These are phyloP conservation scores for Saimiri boliviensis DNA, from an alignment of 2,113 vertebrate genomes.

Conservation along the genomic window DNA sequence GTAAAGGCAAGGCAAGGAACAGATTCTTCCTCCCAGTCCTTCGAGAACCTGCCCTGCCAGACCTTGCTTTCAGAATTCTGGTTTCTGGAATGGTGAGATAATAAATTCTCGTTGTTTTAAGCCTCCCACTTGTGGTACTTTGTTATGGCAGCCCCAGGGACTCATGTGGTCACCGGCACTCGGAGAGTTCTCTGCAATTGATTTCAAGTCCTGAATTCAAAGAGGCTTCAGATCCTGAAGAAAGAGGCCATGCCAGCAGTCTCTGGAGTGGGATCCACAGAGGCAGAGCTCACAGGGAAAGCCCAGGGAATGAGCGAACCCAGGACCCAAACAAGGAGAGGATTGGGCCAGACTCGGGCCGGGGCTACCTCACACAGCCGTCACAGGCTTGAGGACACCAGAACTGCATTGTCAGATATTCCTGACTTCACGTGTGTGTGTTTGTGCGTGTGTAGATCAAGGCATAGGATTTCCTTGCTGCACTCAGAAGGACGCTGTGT, in stretches of 20 bases:
- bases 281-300: background rate
- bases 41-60: background rate
- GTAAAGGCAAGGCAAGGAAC: background rate
- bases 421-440: background rate
- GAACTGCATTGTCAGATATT: too few species aligned
- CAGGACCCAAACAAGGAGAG: background rate
- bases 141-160: too few species aligned
- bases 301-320: background rate
- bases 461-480: too few species aligned
- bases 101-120: background rate
- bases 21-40: background rate
- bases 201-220: background rate
- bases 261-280: fast-evolving
- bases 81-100: background rate
- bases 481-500: too few species aligned
- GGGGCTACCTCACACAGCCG: fast-evolving
- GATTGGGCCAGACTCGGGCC: fast-evolving
- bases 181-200: too few species aligned
- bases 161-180: fast-evolving
- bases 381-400: background rate
- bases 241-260: background rate
- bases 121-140: fast-evolving
- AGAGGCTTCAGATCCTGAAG: too few species aligned
- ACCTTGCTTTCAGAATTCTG: background rate
- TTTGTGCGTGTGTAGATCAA: background rate